Evolutionary conservation across 2,797 vertebrate genomes (phyloP), one percentile per base, ranked within the genome.

Genomic region (Tokudaia muenninki): DNA sequence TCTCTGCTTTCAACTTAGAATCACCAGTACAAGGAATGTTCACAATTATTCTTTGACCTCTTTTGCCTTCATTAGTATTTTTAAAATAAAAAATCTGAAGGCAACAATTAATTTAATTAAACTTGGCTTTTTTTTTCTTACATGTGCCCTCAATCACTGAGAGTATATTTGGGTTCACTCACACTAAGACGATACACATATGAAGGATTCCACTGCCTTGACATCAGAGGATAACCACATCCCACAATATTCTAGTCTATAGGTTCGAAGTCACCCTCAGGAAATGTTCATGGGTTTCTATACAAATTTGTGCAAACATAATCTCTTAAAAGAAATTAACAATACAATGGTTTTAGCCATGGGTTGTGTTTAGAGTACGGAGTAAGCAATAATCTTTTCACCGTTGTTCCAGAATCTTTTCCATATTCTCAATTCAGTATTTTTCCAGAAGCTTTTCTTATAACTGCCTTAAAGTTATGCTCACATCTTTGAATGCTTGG

Each of bases 61-160:
- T 87, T 87, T 26, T 3, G 37, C 89, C 21, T 89, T 61, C 79
- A 16, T 74, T 74, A 86, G 86, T 57, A 82, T 13, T 90, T 52
- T 88, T 88, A 78, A 82, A 55, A 41, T 90, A 92, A 72, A 90
- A 77, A 72, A 57, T 67, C 12, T 67, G 89, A 94, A 78, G n/a
- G 29, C 31, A 87, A 75, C 1, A 72, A 52, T 79, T 55, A 67
- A 24, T 78, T 82, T 52, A 92, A 83, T 65, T 92, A 67, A 83
- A 78, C 44, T 78, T 78, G 61, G 61, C 3, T 41, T 41, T 41
- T 41, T 74, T 72, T 50, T 65, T 90, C 67, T 52, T 78, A 55
- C 31, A 34, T 2, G 9, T 70, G 52, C 90, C 80, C 67, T 82
- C 47, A 52, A 29, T 92, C 65, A 90, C 91, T 59, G 65, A 44